These are phyloP conservation scores for Neomicropteryx cornuta DNA, from an alignment of 1,140 invertebrate genomes.

Conservation along the genomic window DNA sequence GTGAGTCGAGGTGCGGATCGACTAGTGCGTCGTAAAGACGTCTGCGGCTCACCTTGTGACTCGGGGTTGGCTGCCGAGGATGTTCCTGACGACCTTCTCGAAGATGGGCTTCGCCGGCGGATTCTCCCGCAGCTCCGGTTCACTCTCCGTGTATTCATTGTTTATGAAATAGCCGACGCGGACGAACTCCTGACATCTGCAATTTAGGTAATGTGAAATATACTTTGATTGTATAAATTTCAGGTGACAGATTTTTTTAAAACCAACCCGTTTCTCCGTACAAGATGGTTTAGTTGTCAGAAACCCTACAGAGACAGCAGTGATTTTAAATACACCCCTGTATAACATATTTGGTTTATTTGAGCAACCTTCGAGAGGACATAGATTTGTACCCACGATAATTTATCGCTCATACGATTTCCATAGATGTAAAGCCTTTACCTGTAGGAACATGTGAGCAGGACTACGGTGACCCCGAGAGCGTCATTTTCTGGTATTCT, in stretches of 20 bases:
- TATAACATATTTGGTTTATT: too few species aligned
- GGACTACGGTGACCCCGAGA: conserved; percentile 92
- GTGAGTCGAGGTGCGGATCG: too few species aligned
- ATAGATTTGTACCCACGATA: too few species aligned
- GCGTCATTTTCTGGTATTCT: conserved; percentile 93
- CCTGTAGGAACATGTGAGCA: conserved; percentile 89
- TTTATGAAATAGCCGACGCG: conserved; percentile 98
- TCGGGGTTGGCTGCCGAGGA: conserved; percentile 85
- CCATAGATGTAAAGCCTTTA: too few species aligned
- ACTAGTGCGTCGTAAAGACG: too few species aligned
- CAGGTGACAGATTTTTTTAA: not conserved
- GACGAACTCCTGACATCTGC: conserved; percentile 92
- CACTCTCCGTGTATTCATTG: conserved; percentile 91
- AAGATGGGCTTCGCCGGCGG: conserved; percentile 86
- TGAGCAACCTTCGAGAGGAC: too few species aligned
- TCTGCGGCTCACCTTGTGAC: conserved; percentile 93
- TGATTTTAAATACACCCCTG: not conserved
- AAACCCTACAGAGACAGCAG: too few species aligned
- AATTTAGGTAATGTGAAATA: too few species aligned
- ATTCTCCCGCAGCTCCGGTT: conserved; percentile 88
- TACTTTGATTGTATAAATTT: not conserved
- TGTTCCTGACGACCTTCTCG: conserved; percentile 91
- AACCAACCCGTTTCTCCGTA: not conserved
- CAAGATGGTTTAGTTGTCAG: not conserved
- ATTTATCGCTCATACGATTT: too few species aligned